Percentiles rank a stretch among this genome's conserved stretches.
phyloP scores from a whole-genome alignment of 1,140 invertebrate genomes.

The Antheraea mylitta region DNA sequence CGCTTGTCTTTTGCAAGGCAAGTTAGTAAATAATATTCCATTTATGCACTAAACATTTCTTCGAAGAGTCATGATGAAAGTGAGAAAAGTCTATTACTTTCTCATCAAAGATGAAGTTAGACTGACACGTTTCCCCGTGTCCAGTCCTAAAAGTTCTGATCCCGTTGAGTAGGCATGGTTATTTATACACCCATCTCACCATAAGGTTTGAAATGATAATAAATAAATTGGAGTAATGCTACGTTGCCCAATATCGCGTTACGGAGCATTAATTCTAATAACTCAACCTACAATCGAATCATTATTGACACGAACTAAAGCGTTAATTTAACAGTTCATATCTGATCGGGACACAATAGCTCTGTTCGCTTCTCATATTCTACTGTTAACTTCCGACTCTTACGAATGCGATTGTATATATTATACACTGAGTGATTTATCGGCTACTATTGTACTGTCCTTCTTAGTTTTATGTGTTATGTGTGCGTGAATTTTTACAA shows the following conservation, averaged over 20 bases:
- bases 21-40: too few relatives aligned
- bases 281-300: not conserved
- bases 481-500: not conserved
- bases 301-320: not conserved
- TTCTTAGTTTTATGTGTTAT: constrained; percentile 1
- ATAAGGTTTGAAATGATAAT: not conserved
- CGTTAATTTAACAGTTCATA: constrained; percentile 13
- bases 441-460: constrained; percentile 16
- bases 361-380: constrained; percentile 17
- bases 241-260: not conserved
- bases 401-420: constrained; percentile 20
- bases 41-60: too few relatives aligned
- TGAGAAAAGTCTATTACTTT: too few relatives aligned
- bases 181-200: too few relatives aligned
- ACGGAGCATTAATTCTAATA: not conserved
- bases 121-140: too few relatives aligned
- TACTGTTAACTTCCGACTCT: constrained; percentile 25
- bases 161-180: too few relatives aligned
- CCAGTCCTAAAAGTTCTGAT: too few relatives aligned
- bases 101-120: too few relatives aligned
- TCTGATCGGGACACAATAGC: constrained; percentile 15
- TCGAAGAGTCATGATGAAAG: too few relatives aligned
- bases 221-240: not conserved
- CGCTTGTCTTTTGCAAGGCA: too few relatives aligned
- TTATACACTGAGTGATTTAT: constrained; percentile 25